phyloP scores from a whole-genome alignment of 2,113 vertebrate genomes.

The Atractosteus spatula region DNA sequence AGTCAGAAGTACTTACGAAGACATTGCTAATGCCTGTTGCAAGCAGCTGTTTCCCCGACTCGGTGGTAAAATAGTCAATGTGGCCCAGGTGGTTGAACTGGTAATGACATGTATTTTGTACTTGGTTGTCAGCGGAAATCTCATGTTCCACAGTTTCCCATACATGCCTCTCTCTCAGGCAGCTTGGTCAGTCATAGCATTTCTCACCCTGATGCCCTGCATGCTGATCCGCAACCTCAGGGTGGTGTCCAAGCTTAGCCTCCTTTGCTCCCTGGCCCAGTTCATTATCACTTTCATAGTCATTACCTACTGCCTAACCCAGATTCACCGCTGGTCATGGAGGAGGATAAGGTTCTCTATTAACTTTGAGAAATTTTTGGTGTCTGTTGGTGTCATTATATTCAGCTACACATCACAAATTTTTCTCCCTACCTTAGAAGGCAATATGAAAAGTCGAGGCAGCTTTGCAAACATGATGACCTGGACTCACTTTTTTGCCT shows the following conservation, averaged over 20 bases:
- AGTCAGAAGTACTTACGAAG: slow-evolving; percentile 67
- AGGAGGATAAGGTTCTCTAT: slow-evolving; percentile 53
- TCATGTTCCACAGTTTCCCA: slow-evolving; percentile 66
- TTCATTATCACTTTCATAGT: slow-evolving; percentile 70
- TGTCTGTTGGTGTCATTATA: slow-evolving; percentile 74
- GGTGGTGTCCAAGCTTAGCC: slow-evolving; percentile 66
- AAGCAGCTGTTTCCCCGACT: slow-evolving; percentile 54
- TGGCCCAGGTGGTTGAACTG: slow-evolving; percentile 68
- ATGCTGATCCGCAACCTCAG: slow-evolving; percentile 71
- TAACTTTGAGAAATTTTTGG: slow-evolving; percentile 71
- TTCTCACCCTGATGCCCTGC: slow-evolving; percentile 66
- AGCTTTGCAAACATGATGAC: slow-evolving; percentile 66
- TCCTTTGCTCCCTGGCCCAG: slow-evolving; percentile 74
- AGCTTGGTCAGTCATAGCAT: slow-evolving; percentile 60
- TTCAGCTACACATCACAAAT: slow-evolving; percentile 84
- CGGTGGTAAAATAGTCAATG: slow-evolving; percentile 58
- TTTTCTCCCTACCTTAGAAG: slow-evolving; percentile 75
- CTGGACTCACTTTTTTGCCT: slow-evolving; percentile 70
- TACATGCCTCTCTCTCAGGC: slow-evolving; percentile 52
- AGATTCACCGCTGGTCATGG: slow-evolving; percentile 64
- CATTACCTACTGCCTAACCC: slow-evolving; percentile 66
- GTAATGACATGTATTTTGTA: slow-evolving; percentile 80
- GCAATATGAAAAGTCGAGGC: slow-evolving; percentile 63
- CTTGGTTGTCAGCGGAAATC: slow-evolving; percentile 67
- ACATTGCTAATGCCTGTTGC: slow-evolving; percentile 64